Base-by-base conservation (phyloP, 2,113 vertebrate species). In the Protomyctophum bolini region DNA sequence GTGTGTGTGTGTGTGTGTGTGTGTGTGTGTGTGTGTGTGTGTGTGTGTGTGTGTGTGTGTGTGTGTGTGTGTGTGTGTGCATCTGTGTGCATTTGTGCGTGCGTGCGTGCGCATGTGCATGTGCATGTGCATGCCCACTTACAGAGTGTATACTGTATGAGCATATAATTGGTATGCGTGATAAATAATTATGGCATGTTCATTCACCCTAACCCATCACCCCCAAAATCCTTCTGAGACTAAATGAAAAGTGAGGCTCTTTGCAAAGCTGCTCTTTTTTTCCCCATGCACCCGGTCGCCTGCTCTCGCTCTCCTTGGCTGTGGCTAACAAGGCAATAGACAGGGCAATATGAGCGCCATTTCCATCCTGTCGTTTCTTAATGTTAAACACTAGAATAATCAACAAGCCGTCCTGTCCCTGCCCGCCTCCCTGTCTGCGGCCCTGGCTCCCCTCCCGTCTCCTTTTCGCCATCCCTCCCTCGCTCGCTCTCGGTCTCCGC, bases 381-480 rank as follows among this genome's bases (percentile, higher is more conserved):
- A 91, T 88, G 86, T 87, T 91, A 85, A 92, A 89, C 89, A 91
- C 80, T 82, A 74, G 79, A 84, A 82, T 91, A 89, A 89, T 91
- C 84, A 87, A 86, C 86, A 89, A 86, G 15, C 46, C 46, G 4
- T 58, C 56, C 65, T 48, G 65, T n/a, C 41, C 79, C 85, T 76
- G 81, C 82, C 81, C 68, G 64, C 74, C 77, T 79, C 82, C 83
- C 76, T 88, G 77, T 82, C 75, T 55, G 57, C 73, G 72, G 83
- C 79, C 81, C 80, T 64, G 70, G 21, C 79, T 76, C 58, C 8
- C 33, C 73, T 8, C 57, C 49, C 14, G 10, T 10, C 70, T 69
- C 66, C 81, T 62, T 12, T 50, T 49, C 48, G 47, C 47, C 8
- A 1, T 65, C 15, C 47, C 79, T 65, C 15, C 47, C 79, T 63